Evolutionary conservation across 2,888 invertebrate species (phyloP).

Genomic region (Andrena praecox): DNA sequence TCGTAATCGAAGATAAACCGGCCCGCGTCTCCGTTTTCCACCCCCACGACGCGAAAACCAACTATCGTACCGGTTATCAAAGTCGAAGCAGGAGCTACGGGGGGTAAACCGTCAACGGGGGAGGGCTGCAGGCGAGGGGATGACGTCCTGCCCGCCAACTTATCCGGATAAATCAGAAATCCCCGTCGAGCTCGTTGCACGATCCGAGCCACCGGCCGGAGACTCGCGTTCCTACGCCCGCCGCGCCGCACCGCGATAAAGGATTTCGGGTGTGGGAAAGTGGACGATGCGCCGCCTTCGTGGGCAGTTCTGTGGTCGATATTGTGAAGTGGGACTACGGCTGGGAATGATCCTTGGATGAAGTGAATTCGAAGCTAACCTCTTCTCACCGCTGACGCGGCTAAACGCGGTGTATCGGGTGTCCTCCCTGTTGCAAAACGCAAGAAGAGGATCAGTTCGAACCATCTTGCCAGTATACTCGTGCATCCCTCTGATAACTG

Average conservation of each 20-base stretch:
- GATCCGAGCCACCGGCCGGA: slow-evolving; percentile 43
- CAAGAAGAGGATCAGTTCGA: too few relatives aligned
- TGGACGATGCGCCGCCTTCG: not conserved
- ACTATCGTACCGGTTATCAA: slow-evolving; percentile 79
- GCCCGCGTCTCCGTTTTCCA: slow-evolving; percentile 49
- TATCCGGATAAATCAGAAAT: slow-evolving; percentile 80
- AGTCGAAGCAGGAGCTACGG: slow-evolving; percentile 74
- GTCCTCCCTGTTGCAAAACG: too few relatives aligned
- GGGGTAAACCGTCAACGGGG: slow-evolving; percentile 61
- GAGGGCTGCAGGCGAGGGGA: slow-evolving; percentile 70
- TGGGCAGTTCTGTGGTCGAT: not conserved
- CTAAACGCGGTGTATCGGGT: too few relatives aligned
- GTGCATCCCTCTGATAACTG: too few relatives aligned
- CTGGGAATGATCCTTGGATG: too few relatives aligned
- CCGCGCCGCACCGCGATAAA: slow-evolving; percentile 16
- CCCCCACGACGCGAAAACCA: slow-evolving; percentile 65
- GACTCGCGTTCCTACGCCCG: slow-evolving; percentile 18
- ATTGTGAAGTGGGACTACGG: not conserved
- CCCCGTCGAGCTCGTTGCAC: slow-evolving; percentile 67
- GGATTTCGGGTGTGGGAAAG: slow-evolving; percentile 14
- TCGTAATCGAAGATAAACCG: slow-evolving; percentile 84
- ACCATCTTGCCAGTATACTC: too few relatives aligned
- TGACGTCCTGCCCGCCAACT: slow-evolving; percentile 76
- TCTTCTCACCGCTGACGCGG: too few relatives aligned
- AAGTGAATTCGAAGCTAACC: too few relatives aligned